Evolutionary conservation across 2,888 invertebrate species (phyloP).

Genomic region (Steinernema carpocapsae): DNA sequence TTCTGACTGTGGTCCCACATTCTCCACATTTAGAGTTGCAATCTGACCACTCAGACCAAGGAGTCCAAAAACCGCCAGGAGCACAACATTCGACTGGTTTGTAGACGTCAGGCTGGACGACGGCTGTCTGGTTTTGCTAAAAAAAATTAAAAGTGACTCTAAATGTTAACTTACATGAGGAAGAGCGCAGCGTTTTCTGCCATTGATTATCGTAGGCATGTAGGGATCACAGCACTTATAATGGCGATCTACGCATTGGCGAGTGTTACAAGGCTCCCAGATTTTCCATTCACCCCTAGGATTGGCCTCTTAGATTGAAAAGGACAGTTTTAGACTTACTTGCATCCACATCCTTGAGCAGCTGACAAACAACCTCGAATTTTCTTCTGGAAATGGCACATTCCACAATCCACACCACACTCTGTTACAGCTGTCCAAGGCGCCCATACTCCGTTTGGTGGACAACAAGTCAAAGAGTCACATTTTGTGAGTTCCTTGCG

Average conservation of each 20-base stretch:
- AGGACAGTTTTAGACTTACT: neutral
- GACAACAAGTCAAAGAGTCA: neutral
- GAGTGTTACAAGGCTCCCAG: neutral
- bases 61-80: neutral
- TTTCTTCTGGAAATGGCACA: neutral
- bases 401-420: neutral
- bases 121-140: neutral
- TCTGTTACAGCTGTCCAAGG: neutral
- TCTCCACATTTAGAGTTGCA: neutral
- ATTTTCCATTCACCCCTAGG: neutral
- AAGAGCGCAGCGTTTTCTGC: neutral
- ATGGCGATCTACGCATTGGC: neutral
- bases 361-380: neutral
- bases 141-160: neutral
- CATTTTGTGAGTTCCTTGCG: no score
- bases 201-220: neutral
- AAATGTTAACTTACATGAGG: neutral
- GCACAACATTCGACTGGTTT: neutral
- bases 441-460: neutral
- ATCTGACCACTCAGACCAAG: neutral
- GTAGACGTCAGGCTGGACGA: no score
- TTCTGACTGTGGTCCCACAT: neutral
- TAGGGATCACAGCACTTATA: neutral
- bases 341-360: neutral
- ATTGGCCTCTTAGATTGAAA: neutral